Evolutionary conservation across 64 coral and sea anemone species (phyloP).

Genomic region (Dendronephthya gigantea): DNA sequence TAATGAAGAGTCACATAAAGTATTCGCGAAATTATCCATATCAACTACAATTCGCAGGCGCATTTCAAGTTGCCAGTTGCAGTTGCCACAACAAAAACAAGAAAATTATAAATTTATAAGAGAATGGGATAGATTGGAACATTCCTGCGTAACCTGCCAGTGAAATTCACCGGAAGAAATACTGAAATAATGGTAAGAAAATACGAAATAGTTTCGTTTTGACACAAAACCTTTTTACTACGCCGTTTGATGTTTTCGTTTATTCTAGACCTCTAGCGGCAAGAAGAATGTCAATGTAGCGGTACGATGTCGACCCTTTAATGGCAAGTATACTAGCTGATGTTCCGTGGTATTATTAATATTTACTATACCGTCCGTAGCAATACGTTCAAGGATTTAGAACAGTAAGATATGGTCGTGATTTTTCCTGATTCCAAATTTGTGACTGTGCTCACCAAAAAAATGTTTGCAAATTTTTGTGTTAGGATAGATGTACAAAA

Average conservation of each 20-base stretch:
- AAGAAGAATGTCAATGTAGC: background rate
- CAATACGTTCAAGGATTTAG: no score
- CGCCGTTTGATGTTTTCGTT: background rate
- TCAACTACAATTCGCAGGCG: background rate
- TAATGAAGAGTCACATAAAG: no score
- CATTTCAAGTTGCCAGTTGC: background rate
- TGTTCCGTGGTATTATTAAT: no score
- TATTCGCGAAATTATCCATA: no score
- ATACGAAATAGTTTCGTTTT: background rate
- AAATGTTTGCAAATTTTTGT: no score
- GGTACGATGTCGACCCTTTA: slow-evolving; percentile 1
- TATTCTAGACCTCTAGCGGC: background rate
- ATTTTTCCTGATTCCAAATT: no score
- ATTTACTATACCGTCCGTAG: no score
- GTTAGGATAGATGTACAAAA: no score
- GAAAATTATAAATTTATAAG: no score
- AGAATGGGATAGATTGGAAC: background rate
- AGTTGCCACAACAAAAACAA: background rate
- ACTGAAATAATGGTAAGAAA: slow-evolving; percentile 10
- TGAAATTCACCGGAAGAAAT: no score
- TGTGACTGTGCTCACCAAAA: no score
- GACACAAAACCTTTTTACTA: background rate
- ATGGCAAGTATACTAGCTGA: background rate
- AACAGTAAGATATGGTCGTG: no score
- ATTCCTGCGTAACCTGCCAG: background rate